A percentile compares a stretch with the other conserved stretches of the same genome.
Evolutionary conservation across 2,113 vertebrate genomes (phyloP).

Genomic region (Rhadina sibilatrix): DNA sequence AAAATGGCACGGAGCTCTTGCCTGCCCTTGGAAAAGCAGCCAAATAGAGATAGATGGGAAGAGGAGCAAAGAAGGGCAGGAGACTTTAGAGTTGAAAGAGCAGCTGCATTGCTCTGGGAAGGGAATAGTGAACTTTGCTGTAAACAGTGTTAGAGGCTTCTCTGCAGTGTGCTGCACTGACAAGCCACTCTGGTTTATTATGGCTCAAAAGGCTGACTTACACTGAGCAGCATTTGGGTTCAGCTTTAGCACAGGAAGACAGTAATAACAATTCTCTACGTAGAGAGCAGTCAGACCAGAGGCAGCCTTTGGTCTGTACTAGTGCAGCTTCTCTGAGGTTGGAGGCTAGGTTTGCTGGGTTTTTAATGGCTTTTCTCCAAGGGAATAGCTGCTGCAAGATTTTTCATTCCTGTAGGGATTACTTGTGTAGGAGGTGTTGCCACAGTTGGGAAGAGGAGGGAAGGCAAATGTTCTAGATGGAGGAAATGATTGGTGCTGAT

Average conservation of each 20-base stretch:
- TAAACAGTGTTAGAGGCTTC: neutral
- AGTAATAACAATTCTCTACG: neutral
- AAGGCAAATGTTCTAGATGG: neutral
- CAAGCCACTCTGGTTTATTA: neutral
- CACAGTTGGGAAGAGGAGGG: neutral
- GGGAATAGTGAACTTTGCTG: neutral
- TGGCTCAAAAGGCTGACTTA: neutral
- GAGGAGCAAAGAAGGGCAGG: neutral
- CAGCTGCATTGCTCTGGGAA: neutral
- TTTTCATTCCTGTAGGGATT: neutral
- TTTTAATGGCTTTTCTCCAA: neutral
- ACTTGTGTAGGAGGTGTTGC: neutral
- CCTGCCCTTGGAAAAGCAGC: slow-evolving; percentile 12
- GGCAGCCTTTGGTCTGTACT: neutral
- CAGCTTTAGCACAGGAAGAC: neutral
- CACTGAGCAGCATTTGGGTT: neutral
- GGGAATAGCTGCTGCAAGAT: neutral
- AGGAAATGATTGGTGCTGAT: neutral
- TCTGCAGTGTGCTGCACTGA: neutral
- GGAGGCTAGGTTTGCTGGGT: neutral
- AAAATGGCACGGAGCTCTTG: neutral
- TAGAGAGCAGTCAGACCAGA: neutral
- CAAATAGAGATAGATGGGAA: neutral
- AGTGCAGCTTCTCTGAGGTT: neutral
- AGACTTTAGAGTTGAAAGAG: neutral